Conservation (phyloP, 1,140 invertebrate genomes). For the Vollenhovia emeryi region DNA sequence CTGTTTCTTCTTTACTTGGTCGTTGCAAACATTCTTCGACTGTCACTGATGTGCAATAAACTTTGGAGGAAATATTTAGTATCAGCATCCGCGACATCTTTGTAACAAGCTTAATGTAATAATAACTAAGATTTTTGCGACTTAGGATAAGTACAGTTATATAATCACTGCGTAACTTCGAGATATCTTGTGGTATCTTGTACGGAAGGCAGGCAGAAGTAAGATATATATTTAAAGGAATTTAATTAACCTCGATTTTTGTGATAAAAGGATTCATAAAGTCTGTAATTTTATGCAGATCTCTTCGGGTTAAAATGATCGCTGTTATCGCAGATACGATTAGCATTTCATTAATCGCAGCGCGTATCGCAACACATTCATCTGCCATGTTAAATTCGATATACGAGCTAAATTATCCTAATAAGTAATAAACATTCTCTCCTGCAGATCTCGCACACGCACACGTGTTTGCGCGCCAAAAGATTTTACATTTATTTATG, state of each 20-base stretch:
- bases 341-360: not conserved
- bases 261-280: not conserved
- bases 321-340: not conserved
- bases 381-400: not conserved
- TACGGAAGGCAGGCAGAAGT: not conserved
- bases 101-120: not conserved
- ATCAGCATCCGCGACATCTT: not conserved
- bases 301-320: not conserved
- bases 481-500: not conserved
- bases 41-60: not conserved
- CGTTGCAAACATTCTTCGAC: not conserved
- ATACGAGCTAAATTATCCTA: not conserved
- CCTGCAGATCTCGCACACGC: not conserved
- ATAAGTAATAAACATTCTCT: not conserved
- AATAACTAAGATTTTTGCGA: not conserved
- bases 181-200: not conserved
- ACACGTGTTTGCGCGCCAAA: not conserved
- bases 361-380: not conserved
- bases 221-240: not conserved
- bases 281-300: not conserved
- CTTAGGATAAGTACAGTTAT: not conserved
- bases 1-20: not conserved
- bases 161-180: not conserved
- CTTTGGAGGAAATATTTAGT: not conserved
- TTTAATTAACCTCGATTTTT: slow-evolving; percentile 1